Percentiles rank a stretch among this genome's conserved stretches.
These are phyloP conservation scores for Empidonax alnorum DNA, from an alignment of 2,113 vertebrate genomes.

Conservation along the genomic window DNA sequence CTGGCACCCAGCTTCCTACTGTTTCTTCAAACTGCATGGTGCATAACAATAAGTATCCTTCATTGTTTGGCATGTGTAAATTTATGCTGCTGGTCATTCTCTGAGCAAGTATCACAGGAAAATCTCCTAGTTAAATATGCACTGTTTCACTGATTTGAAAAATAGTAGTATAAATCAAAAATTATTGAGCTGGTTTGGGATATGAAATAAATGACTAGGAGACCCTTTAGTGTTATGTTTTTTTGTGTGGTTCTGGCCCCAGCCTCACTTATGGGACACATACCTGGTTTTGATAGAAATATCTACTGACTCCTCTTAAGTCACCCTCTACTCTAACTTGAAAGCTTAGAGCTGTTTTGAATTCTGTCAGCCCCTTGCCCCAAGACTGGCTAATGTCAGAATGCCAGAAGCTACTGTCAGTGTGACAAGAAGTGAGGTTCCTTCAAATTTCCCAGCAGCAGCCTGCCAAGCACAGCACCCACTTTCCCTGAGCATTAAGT, in stretches of 20 bases:
- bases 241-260: background rate
- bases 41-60: background rate
- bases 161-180: background rate
- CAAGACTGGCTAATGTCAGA: background rate
- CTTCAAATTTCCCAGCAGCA: accelerated
- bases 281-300: background rate
- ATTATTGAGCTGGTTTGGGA: background rate
- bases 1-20: too few relatives aligned
- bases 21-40: too few relatives aligned
- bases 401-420: background rate
- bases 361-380: background rate
- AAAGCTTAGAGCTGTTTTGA: background rate
- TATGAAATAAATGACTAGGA: background rate
- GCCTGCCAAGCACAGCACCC: background rate
- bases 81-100: background rate
- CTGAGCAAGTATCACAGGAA: background rate
- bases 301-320: background rate
- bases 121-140: background rate
- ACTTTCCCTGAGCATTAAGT: background rate
- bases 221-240: background rate
- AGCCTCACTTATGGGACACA: background rate
- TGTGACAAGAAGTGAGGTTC: background rate
- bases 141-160: background rate
- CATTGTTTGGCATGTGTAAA: background rate
- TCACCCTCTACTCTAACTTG: background rate